Evolutionary conservation across 1,140 invertebrate genomes (phyloP).

Genomic region (Brachionus plicatilis): DNA sequence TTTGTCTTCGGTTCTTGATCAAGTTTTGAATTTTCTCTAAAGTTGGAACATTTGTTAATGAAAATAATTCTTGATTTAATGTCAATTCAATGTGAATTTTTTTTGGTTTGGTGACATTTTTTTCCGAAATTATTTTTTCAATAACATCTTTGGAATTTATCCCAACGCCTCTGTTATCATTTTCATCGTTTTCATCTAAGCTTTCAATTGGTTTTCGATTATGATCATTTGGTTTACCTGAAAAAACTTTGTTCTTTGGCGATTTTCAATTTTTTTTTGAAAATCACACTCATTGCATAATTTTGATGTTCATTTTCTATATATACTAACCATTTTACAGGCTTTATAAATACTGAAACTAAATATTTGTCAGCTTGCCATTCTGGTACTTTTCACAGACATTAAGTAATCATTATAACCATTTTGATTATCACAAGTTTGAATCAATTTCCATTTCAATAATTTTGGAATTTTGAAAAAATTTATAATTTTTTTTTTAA

Average conservation of each 20-base stretch:
- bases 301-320: slow-evolving; percentile 71
- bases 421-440: neutral
- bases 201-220: slow-evolving; percentile 62
- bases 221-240: slow-evolving; percentile 83
- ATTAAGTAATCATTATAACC: neutral
- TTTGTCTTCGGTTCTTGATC: neutral
- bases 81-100: neutral
- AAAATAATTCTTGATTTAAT: neutral
- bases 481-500: too few relatives aligned
- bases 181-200: slow-evolving; percentile 68
- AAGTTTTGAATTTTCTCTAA: neutral
- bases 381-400: neutral
- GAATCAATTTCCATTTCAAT: neutral
- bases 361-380: neutral
- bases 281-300: slow-evolving; percentile 73
- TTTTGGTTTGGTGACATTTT: slow-evolving; percentile 82
- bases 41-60: neutral
- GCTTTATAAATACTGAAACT: slow-evolving; percentile 67
- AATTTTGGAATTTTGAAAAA: neutral
- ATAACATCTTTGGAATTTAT: slow-evolving; percentile 56
- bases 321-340: slow-evolving; percentile 89
- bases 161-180: slow-evolving; percentile 81
- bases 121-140: slow-evolving; percentile 73
- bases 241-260: slow-evolving; percentile 89
- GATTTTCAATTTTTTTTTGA: slow-evolving; percentile 80